A percentile compares a stretch with the other conserved stretches of the same genome.
Conservation (phyloP, 92 coral and sea anemone species). For the Zoanthus solanderi region DNA sequence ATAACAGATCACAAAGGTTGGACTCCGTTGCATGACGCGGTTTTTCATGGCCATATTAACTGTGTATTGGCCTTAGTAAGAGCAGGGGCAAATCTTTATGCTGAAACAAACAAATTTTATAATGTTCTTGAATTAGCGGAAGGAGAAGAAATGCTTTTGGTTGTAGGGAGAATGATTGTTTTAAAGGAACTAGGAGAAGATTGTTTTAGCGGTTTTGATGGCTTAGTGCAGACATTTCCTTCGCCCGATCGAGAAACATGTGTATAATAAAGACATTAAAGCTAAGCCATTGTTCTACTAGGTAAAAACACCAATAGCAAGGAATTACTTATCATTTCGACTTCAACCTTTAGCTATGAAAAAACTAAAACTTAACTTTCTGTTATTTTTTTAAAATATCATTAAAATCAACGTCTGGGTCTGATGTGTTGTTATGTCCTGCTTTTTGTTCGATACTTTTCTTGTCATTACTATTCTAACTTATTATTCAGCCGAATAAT, state of each 20-base stretch:
- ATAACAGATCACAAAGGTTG: slow-evolving; percentile 70
- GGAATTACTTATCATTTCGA: not conserved
- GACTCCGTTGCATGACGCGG: slow-evolving; percentile 93
- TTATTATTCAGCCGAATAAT: too few species aligned
- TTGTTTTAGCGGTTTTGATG: slow-evolving; percentile 21
- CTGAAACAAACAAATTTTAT: slow-evolving; percentile 68
- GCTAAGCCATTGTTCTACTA: not conserved
- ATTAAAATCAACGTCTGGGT: too few species aligned
- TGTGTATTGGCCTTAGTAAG: slow-evolving; percentile 82
- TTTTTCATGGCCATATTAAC: slow-evolving; percentile 78
- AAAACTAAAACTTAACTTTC: too few species aligned
- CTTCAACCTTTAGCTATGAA: not conserved
- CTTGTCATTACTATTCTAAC: too few species aligned
- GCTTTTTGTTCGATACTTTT: too few species aligned
- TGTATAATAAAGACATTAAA: slow-evolving; percentile 52
- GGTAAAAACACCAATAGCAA: not conserved
- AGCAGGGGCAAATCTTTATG: slow-evolving; percentile 82
- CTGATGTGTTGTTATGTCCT: too few species aligned
- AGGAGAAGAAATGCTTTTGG: slow-evolving; percentile 73
- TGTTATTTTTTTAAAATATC: too few species aligned
- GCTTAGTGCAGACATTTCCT: slow-evolving; percentile 49
- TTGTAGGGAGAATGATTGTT: slow-evolving; percentile 82
- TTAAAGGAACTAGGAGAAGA: slow-evolving; percentile 63
- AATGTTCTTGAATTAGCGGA: slow-evolving; percentile 76
- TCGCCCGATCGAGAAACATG: slow-evolving; percentile 82